Conservation (phyloP, 2,797 vertebrate genomes). For the Alectoris magna region DNA sequence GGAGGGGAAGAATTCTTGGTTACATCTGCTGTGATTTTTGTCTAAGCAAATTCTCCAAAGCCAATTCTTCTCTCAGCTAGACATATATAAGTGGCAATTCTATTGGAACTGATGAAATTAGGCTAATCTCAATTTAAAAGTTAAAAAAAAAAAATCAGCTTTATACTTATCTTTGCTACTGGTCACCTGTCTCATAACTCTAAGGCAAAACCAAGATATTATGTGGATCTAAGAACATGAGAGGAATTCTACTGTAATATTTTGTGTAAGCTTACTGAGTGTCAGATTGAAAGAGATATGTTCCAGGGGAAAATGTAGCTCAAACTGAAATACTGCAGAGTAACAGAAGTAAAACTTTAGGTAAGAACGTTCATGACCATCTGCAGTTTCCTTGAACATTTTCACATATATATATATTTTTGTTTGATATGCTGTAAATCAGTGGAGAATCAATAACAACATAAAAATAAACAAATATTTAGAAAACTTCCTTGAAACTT, state of each 20-base stretch:
- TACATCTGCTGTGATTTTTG: background rate
- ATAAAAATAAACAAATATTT: background rate
- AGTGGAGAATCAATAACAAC: background rate
- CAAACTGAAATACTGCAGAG: background rate
- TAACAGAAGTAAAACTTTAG: background rate
- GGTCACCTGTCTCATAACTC: background rate
- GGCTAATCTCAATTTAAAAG: background rate
- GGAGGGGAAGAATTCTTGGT: background rate
- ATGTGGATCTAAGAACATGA: background rate
- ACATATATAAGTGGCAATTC: background rate
- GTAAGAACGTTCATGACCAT: background rate
- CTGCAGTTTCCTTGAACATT: background rate
- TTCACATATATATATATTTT: too few species aligned
- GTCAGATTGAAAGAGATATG: background rate
- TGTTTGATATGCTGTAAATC: background rate
- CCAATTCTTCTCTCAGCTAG: background rate
- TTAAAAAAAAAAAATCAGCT: background rate
- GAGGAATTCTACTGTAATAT: background rate
- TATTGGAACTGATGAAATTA: background rate
- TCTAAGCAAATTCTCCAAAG: background rate
- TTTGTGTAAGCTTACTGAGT: background rate
- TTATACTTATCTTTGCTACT: background rate
- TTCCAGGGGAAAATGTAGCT: background rate
- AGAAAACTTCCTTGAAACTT: background rate
- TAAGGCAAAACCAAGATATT: background rate